A percentile compares a stretch with the other conserved stretches of the same genome.
These are phyloP conservation scores for Meriones unguiculatus DNA, from an alignment of 2,113 vertebrate genomes.

Conservation along the genomic window DNA sequence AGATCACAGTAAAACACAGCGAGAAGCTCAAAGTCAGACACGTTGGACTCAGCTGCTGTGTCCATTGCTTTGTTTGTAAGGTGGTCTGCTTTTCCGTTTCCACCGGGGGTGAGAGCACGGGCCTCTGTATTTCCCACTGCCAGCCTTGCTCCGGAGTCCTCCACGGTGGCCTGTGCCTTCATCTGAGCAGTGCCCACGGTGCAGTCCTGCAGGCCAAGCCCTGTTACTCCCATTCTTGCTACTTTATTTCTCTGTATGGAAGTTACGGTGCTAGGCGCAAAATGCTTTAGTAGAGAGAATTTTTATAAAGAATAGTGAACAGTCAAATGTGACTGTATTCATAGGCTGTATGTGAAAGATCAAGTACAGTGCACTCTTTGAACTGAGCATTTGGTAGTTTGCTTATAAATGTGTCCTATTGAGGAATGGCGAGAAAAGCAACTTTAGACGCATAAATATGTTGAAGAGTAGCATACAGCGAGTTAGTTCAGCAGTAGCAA, in stretches of 20 bases:
- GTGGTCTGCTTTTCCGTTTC: neutral
- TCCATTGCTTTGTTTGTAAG: neutral
- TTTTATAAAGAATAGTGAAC: neutral
- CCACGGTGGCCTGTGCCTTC: neutral
- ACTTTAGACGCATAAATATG: neutral
- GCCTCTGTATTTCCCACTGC: neutral
- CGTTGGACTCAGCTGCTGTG: neutral
- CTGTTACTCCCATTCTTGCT: neutral
- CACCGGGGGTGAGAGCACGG: neutral
- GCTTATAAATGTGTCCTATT: neutral
- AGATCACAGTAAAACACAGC: neutral
- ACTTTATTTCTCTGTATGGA: neutral
- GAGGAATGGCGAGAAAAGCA: neutral
- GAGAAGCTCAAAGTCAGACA: neutral
- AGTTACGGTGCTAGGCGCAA: neutral
- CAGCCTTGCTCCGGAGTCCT: neutral
- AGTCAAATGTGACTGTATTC: conserved; percentile 33
- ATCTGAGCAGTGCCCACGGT: neutral
- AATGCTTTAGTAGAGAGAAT: neutral
- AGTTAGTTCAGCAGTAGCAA: conserved; percentile 3
- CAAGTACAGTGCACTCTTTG: neutral
- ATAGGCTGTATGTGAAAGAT: neutral
- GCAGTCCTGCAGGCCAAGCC: neutral
- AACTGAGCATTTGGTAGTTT: conserved; percentile 32
- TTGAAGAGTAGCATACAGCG: neutral